Evolutionary conservation across 2,888 invertebrate genomes (phyloP), one percentile per base, ranked within the genome.

Genomic region (Plagodis dolabraria): DNA sequence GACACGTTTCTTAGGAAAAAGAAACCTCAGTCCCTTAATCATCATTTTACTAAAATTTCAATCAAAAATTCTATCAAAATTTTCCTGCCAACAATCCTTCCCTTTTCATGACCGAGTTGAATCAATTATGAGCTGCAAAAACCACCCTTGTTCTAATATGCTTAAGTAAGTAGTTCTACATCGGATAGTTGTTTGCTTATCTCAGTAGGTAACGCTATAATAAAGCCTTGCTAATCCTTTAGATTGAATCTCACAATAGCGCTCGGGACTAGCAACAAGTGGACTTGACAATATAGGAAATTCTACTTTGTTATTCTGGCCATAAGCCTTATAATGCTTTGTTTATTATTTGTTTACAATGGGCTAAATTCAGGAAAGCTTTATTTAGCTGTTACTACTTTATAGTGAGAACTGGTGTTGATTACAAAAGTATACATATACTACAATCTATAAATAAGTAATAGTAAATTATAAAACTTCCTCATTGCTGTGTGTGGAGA

Each of bases 181-280:
- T 47, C 8, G 12, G 58, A 55, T 60, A 60, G 54, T 52, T 57
- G 11, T n/a, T 35, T n/a, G 42, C 35, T 55, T 62, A 62, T 62
- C 54, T 35, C 22, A 46, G 46, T 47, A 51, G 34, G 61, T 50
- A 64, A 47, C 63, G 65, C 65, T 68, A 73, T 69, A 75, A 70
- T 60, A 60, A 56, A 52, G 65, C 60, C 52, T 48, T 52, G 57
- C 66, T 77, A 77, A 77, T 75, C 74, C 71, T 63, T 69, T 67
- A 74, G 73, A 76, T 72, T 71, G 68, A 72, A 76, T 76, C 72
- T 69, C 65, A 65, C 62, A 50, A 48, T 42, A 12, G 22, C 43
- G 43, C 33, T 44, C 56, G 54, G 60, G 49, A 46, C 40, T 67
- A 60, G 67, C 75, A 77, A 77, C 77, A 77, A 69, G 69, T 69